Evolutionary conservation across 2,888 invertebrate species (phyloP), one percentile per base, ranked within the genome.

Genomic region (Campopleginae sp.): DNA sequence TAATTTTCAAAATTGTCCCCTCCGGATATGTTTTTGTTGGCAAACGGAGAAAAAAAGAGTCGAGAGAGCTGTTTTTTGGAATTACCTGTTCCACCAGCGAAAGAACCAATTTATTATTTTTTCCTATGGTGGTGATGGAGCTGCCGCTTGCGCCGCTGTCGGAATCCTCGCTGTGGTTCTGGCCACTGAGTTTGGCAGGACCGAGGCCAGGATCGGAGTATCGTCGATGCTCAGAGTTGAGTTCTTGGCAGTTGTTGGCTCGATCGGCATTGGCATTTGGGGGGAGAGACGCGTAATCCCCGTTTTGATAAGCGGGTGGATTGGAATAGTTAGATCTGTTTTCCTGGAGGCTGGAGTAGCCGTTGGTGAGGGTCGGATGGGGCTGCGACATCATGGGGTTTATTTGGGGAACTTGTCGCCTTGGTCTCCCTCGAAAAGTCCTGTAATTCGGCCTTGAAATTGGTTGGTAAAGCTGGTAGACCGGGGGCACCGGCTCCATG

Each of bases 11-110:
- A 4, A n/a, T 4, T 48, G 0, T 48, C 5, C 48, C n/a, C n/a
- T 48, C 0, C 4, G n/a, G 6, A 48, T n/a, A 2, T 6, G 4
- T 54, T 2, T 23, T 14, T 54, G 23, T 27, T 17, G 4, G 2
- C 17, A 8, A 17, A 46, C 46, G 5, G 2, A 33, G 33, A 17
- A 0, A 14, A 0, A 27, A 44, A 44, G 12, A 44, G 19, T 5
- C 12, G 23, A 44, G 1, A 14, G 23, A 23, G 46, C 17, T 51
- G 19, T 33, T 19, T 14, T 33, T 19, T 6, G 4, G 93, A 90
- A 95, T 94, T 88, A 97, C 96, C 94, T 97, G 97, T 90, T 97
- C 97, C 86, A 97, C 95, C 46, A 97, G 94, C 83, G 96, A 95
- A 71, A 95, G 94, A 65, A 96, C 93, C 68, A 96, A 92, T 87